Conservation (phyloP, 2,888 invertebrate species). For the Diaprepes abbreviatus region DNA sequence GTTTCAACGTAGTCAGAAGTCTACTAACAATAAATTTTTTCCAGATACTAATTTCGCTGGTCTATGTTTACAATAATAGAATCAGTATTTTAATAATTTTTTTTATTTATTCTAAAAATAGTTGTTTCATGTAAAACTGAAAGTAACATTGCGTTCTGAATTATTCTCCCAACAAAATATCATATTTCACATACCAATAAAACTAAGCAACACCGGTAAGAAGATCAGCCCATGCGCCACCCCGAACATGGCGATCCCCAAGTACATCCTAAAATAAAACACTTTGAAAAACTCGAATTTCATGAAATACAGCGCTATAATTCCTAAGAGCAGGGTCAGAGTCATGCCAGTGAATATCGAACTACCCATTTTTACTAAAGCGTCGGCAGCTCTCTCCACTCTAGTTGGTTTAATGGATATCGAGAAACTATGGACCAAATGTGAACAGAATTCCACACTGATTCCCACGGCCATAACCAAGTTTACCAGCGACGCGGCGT, state of each 20-base stretch:
- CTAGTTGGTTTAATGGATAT: slow-evolving; percentile 81
- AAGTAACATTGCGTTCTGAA: no score
- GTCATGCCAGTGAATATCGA: slow-evolving; percentile 98
- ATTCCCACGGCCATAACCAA: slow-evolving; percentile 98
- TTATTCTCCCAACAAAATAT: no score
- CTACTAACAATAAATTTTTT: no score
- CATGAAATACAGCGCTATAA: slow-evolving; percentile 95
- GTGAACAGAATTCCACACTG: slow-evolving; percentile 98
- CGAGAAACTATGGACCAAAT: slow-evolving; percentile 93
- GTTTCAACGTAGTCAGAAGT: no score
- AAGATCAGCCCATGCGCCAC: slow-evolving; percentile 98
- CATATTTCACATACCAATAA: slow-evolving; percentile 95
- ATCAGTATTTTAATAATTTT: no score
- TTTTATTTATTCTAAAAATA: no score
- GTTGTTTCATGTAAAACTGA: no score
- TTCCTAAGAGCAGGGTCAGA: slow-evolving; percentile 97
- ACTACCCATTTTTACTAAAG: slow-evolving; percentile 92
- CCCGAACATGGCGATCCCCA: slow-evolving; percentile 96
- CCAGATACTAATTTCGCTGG: no score
- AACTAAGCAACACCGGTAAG: slow-evolving; percentile 96
- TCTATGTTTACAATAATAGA: no score
- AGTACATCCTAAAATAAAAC: slow-evolving; percentile 74
- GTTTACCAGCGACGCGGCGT: slow-evolving; percentile 97
- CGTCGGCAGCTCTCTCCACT: slow-evolving; percentile 83
- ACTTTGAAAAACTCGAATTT: slow-evolving; percentile 93